Evolutionary conservation across 2,797 vertebrate genomes (phyloP).

Genomic region (Falco berigora): DNA sequence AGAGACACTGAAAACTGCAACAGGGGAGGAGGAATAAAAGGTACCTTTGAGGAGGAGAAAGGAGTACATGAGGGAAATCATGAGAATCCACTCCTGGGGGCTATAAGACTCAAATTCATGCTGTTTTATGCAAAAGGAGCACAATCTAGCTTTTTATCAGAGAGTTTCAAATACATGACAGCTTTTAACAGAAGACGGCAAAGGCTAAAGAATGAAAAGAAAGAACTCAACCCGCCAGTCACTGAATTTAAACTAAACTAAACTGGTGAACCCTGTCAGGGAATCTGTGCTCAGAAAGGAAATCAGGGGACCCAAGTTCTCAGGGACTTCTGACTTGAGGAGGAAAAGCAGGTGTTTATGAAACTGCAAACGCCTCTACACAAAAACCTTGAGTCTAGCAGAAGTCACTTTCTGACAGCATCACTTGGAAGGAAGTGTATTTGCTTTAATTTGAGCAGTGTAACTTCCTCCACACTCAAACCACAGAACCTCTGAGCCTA

Average conservation of each 20-base stretch:
- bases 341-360: conserved; percentile 10
- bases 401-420: conserved; percentile 36
- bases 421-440: conserved; percentile 17
- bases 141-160: neutral
- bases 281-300: neutral
- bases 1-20: neutral
- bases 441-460: conserved; percentile 46
- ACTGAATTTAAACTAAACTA: conserved; percentile 28
- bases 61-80: neutral
- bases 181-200: neutral
- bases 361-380: neutral
- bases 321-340: neutral
- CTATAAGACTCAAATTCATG: neutral
- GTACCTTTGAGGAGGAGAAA: neutral
- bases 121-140: neutral
- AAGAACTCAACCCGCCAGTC: neutral
- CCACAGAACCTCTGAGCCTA: conserved; percentile 3
- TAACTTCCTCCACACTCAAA: conserved; percentile 37
- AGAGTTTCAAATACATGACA: neutral
- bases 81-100: neutral
- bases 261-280: neutral
- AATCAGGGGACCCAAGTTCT: neutral
- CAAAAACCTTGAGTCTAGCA: neutral
- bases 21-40: neutral
- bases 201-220: neutral